Evolutionary conservation across 2,797 vertebrate species (phyloP).

Genomic region (Rhinoraja longicauda): DNA sequence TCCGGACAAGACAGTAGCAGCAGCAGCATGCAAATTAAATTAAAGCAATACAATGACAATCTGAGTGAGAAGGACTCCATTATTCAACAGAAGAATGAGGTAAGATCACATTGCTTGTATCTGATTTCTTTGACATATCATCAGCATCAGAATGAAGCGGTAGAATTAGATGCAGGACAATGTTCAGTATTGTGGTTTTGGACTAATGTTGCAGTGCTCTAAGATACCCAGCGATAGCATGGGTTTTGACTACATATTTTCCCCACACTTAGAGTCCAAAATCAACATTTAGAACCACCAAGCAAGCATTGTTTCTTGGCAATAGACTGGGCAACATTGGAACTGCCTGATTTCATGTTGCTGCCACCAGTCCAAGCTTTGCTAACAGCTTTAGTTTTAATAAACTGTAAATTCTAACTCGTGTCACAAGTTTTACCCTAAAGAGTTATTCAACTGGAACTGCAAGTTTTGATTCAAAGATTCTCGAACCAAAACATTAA

Average conservation of each 20-base stretch:
- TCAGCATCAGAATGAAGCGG: background rate
- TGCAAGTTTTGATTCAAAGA: background rate
- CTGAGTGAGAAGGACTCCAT: slow-evolving; percentile 73
- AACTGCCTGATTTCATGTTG: background rate
- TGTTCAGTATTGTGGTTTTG: background rate
- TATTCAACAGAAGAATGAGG: slow-evolving; percentile 81
- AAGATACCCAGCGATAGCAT: background rate
- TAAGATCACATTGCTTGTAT: background rate
- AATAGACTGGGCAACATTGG: background rate
- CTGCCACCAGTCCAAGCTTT: background rate
- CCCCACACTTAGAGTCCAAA: background rate
- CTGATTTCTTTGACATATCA: background rate
- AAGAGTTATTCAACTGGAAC: background rate
- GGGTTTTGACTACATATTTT: background rate
- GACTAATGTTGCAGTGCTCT: background rate
- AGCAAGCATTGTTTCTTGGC: background rate
- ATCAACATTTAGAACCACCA: background rate
- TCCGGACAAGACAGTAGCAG: slow-evolving; percentile 61
- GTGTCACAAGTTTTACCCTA: background rate
- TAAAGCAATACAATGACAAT: slow-evolving; percentile 69
- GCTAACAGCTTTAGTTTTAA: background rate
- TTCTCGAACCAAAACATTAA: too few species aligned
- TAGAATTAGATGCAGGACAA: background rate
- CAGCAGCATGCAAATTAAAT: slow-evolving; percentile 69
- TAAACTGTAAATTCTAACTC: background rate